Evolutionary conservation across 2,888 invertebrate genomes (phyloP).

Genomic region (Drosophila testacea): DNA sequence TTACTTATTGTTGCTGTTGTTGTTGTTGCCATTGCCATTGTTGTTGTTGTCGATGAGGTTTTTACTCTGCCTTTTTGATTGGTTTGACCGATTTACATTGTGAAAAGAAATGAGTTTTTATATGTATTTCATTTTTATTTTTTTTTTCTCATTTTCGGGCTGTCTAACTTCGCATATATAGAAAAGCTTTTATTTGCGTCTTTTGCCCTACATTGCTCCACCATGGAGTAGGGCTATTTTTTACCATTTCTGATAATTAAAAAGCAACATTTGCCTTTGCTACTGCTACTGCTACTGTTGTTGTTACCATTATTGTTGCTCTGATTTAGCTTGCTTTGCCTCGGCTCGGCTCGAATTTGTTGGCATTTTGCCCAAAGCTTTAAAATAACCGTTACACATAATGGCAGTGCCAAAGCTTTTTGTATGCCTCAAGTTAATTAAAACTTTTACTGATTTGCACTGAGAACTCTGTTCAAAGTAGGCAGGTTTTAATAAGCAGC

Average conservation of each 20-base stretch:
- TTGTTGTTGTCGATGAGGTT: constrained; percentile 33
- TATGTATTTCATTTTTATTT: constrained; percentile 16
- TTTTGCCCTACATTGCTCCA: constrained; percentile 60
- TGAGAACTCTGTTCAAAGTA: constrained; percentile 1
- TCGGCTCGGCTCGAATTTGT: constrained; percentile 8
- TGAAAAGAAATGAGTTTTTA: constrained; percentile 70
- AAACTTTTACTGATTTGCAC: constrained; percentile 12
- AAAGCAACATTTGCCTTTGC: constrained; percentile 53
- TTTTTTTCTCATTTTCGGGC: constrained; percentile 32
- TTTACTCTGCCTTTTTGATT: constrained; percentile 61
- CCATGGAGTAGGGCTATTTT: constrained; percentile 35
- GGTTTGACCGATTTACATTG: constrained; percentile 80
- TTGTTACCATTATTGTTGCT: constrained; percentile 29
- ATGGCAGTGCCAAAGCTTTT: constrained; percentile 36
- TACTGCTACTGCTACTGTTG: not conserved
- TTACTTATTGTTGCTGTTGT: constrained; percentile 25
- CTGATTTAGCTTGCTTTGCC: constrained; percentile 5
- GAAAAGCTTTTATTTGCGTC: constrained; percentile 62
- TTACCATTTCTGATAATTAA: constrained; percentile 72
- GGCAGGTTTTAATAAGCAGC: not conserved
- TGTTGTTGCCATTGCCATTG: constrained; percentile 17
- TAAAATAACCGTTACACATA: constrained; percentile 43
- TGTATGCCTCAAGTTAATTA: constrained; percentile 35
- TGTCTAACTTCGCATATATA: constrained; percentile 34
- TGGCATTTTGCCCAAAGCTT: constrained; percentile 49